Evolutionary conservation across 1,140 invertebrate genomes (phyloP), one percentile per base, ranked within the genome.

Genomic region (Tenebrio molitor): DNA sequence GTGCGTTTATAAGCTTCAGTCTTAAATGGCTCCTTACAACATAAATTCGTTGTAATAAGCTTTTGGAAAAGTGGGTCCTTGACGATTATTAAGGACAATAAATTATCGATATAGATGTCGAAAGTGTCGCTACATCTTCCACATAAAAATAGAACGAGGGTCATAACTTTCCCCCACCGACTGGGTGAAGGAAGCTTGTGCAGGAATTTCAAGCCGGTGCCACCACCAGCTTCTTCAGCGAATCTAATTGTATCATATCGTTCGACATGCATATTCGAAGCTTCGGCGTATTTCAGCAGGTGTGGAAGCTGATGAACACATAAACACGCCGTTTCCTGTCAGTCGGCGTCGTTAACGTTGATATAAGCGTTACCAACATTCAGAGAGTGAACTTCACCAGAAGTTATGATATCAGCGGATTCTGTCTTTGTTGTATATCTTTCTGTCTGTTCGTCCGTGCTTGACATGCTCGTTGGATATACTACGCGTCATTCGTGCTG

Each of bases 261-360:
- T 14, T 23, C 6, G 8, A 15, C 21, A 29, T 58, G 50, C 50
- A 58, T 58, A 58, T 58, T 39, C 50, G 21, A 21, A 58, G 50
- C 50, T 58, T 58, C 21, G 19, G 23, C 23, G 23, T 23, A 58
- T 58, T 58, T 58, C 50, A 58, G 50, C 50, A 58, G 50, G 50
- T 58, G 50, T 58, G 50, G 50, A 58, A 58, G 50, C 50, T 58
- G 50, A 58, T 58, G 50, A 58, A 58, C 50, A 58, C 50, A 58
- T 58, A 58, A 58, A 58, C 50, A 58, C 50, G 50, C 50, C 50
- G 23, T 58, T 58, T 58, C 50, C 50, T 58, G 50, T 58, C 50
- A 58, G 50, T 58, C 23, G 50, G 23, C 50, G 23, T 33, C 50
- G 50, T 58, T 58, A 58, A 58, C 50, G 50, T 58, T 58, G 50